Evolutionary conservation across 2,797 vertebrate species (phyloP), one percentile per base, ranked within the genome.

Genomic region (Pteronotus mesoamericanus): DNA sequence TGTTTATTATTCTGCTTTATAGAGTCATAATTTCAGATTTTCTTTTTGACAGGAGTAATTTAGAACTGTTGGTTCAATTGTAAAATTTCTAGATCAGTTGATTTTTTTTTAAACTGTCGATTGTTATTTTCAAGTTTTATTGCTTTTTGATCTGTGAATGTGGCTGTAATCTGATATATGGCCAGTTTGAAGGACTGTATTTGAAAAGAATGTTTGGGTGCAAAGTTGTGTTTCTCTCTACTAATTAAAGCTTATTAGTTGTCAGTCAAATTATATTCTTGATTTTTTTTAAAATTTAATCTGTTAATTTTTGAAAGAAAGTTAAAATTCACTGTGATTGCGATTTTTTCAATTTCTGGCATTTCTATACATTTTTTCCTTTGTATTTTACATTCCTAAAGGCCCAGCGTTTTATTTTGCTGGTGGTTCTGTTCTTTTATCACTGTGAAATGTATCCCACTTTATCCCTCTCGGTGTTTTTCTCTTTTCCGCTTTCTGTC

Each of bases 301-400:
- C 26, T 87, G 4, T 75, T 92, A 57, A 69, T 84, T 95, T 95
- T 94, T 94, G n/a, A 91, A 29, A 87, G 68, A 22, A 15, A 69
- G 21, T 90, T 71, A 24, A 37, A 83, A 21, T 79, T 82, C 51
- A 79, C 34, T 14, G 3, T 71, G 80, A 82, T 57, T 82, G 32
- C 1, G 6, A 59, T 86, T 85, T 92, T 94, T n/a, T 80, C 59
- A 55, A 0, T 95, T 89, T 89, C 42, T 72, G 94, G 15, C 26
- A 57, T 90, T 59, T 82, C 37, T 64, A 0, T 74, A 0, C 61
- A 34, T 24, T 42, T 83, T 75, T 94, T 86, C 44, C 53, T 74
- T 85, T 80, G 32, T 86, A 48, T 69, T 95, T 95, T 48, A 88
- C 9, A 57, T 59, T 10, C 42, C 12, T 68, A 61, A 71, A 86